phyloP scores from a whole-genome alignment of 2,888 invertebrate genomes.

The Tipula helvola region DNA sequence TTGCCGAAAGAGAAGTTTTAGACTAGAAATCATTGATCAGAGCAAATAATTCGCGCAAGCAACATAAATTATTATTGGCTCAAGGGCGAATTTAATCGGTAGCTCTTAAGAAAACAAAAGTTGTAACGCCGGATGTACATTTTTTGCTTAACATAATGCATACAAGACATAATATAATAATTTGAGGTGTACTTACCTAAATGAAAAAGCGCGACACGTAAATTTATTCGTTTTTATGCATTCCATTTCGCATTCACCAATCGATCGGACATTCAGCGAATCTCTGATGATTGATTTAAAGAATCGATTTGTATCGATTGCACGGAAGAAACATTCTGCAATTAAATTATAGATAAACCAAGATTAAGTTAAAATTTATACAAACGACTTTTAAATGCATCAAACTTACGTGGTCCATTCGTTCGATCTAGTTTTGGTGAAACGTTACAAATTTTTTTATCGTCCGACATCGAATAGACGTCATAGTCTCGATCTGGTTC shows the following conservation, averaged over 20 bases:
- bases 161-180: neutral
- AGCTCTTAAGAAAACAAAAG: neutral
- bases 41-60: neutral
- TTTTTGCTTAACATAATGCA: neutral
- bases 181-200: slow-evolving; percentile 38
- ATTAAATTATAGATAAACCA: slow-evolving; percentile 13
- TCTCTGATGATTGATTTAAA: slow-evolving; percentile 50
- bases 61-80: slow-evolving; percentile 4
- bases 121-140: neutral
- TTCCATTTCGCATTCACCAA: slow-evolving; percentile 69
- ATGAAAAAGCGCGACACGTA: slow-evolving; percentile 70
- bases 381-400: neutral
- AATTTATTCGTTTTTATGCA: slow-evolving; percentile 61
- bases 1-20: too few relatives aligned
- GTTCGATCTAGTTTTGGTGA: slow-evolving; percentile 32
- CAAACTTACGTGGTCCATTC: slow-evolving; percentile 20
- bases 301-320: slow-evolving; percentile 59
- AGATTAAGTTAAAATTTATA: too few relatives aligned
- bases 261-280: slow-evolving; percentile 50
- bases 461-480: slow-evolving; percentile 60
- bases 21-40: neutral
- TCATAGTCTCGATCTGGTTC: slow-evolving; percentile 65
- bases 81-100: neutral
- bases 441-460: slow-evolving; percentile 38
- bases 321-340: slow-evolving; percentile 73